Evolutionary conservation across 2,888 invertebrate genomes (phyloP), one percentile per base, ranked within the genome.

Genomic region (Lasioglossum villosulum): DNA sequence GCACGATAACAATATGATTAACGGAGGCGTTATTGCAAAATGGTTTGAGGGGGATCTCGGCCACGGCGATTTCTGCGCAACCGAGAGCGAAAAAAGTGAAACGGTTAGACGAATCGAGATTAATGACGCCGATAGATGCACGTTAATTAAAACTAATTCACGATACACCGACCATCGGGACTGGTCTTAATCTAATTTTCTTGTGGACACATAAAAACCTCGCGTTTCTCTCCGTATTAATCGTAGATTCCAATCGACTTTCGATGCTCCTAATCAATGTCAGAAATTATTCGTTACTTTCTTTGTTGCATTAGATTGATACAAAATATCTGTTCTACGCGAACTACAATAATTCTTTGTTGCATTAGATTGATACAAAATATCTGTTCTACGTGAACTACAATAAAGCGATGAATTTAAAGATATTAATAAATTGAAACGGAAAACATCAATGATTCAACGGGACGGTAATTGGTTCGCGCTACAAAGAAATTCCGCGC

Each of bases 141-240:
- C 45, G 76, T 68, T 77, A 68, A 66, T 77, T 77, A 77, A 77
- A 72, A 72, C 45, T 72, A 72, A 72, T 72, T 48, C 72, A 23
- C 30, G 72, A 34, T 72, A 72, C 10, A n/a, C 68, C 37, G 68
- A 23, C 37, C 68, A 37, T 68, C 37, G 66, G 19, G 4, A 19
- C 4, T 34, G 68, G 4, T n/a, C 37, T 37, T 68, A 19, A 68
- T 68, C 68, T 19, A 39, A 68, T 68, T 37, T 37, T n/a, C 23
- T 23, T 68, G 12, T n/a, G 37, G 19, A 23, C 8, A 30, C 6
- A 66, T 66, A 8, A 34, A 66, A 66, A 66, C 19, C 16, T 16
- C 30, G 66, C 34, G 19, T 66, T 30, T 34, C 19, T 19, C 66
- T 66, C 12, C 30, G 30, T 0, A 3, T 66, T 66, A 34, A 66